These are phyloP conservation scores for Dasyurus viverrinus DNA, from an alignment of 2,113 vertebrate genomes.

Conservation along the genomic window DNA sequence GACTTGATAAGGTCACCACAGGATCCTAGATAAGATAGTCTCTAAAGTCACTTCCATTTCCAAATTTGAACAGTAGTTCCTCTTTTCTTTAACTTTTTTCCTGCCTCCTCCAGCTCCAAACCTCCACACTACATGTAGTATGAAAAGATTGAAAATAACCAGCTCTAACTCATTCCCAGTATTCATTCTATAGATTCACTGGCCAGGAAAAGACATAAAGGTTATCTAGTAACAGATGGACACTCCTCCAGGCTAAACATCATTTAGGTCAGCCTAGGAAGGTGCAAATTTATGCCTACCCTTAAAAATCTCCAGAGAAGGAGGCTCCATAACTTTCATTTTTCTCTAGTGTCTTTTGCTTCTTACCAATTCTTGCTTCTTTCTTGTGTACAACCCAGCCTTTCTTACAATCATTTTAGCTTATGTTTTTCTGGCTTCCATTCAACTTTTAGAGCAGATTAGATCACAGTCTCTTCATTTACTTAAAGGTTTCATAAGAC, in stretches of 20 bases:
- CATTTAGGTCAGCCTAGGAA: not conserved
- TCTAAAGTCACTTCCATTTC: not conserved
- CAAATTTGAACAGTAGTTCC: not conserved
- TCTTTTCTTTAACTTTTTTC: not conserved
- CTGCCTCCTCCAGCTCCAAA: not conserved
- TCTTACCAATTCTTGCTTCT: not conserved
- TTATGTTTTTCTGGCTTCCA: not conserved
- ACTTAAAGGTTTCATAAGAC: not conserved
- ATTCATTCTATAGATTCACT: not conserved
- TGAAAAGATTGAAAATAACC: not conserved
- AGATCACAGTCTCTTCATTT: not conserved
- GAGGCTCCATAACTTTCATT: not conserved
- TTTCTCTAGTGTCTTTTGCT: not conserved
- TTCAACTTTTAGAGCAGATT: not conserved
- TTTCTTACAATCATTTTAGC: not conserved
- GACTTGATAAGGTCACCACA: not conserved
- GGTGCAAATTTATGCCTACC: not conserved
- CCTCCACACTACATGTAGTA: not conserved
- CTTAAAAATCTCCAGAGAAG: not conserved
- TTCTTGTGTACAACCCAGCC: not conserved
- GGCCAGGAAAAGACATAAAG: not conserved
- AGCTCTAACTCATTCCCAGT: not conserved
- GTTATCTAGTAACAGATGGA: not conserved
- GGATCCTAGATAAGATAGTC: not conserved
- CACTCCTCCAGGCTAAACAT: not conserved